Conservation (phyloP, 2,797 vertebrate genomes). For the Gobio occitaniae region DNA sequence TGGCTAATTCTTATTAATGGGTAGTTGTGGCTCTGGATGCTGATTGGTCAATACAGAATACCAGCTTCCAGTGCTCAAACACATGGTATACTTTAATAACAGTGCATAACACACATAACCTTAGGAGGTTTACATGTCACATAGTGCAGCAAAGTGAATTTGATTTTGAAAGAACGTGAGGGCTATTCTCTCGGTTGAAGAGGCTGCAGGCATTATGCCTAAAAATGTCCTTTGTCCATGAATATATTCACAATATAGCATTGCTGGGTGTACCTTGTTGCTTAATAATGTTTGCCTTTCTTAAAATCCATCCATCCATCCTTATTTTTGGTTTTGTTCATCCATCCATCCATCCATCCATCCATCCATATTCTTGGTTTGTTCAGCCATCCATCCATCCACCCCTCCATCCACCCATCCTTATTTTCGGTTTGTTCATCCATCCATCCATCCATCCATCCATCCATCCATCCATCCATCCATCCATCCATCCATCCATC, state of each 20-base stretch:
- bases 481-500: too few relatives aligned
- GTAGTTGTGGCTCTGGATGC: not conserved
- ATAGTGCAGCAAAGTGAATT: not conserved
- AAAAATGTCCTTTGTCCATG: not conserved
- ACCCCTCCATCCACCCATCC: too few relatives aligned
- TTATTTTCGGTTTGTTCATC: too few relatives aligned
- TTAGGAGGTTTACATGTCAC: not conserved
- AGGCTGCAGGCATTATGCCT: not conserved
- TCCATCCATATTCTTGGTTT: too few relatives aligned
- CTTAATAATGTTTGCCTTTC: not conserved
- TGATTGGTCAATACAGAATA: not conserved
- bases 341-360: too few relatives aligned
- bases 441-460: too few relatives aligned
- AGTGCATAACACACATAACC: not conserved
- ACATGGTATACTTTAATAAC: not conserved
- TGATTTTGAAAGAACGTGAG: not conserved
- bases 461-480: too few relatives aligned
- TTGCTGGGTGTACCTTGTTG: not conserved
- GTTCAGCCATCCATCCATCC: too few relatives aligned
- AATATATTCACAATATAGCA: not conserved
- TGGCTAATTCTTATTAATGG: slow-evolving; percentile 22
- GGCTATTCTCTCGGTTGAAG: not conserved
- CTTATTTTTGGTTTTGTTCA: too few relatives aligned
- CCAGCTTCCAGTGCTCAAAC: not conserved
- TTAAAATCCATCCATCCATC: not conserved